Conservation (phyloP, 2,113 vertebrate species). For the Xenus cinereus region DNA sequence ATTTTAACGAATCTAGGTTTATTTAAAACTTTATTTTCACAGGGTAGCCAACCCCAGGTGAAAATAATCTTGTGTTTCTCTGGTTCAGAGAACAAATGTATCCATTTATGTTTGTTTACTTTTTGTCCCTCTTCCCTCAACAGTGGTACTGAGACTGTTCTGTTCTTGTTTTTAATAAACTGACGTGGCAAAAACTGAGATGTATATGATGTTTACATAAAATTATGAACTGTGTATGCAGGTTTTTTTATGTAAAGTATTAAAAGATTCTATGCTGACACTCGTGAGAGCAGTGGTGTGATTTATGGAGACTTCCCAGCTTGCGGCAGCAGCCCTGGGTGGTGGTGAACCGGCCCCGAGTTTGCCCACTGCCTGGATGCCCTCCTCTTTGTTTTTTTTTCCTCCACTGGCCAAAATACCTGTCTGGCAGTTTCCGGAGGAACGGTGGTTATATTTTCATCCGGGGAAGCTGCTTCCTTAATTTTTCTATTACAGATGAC, state of each 20-base stretch:
- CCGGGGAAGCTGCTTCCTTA: background rate
- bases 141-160: constrained; percentile 78
- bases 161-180: constrained; percentile 66
- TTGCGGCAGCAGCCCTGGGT: too few relatives aligned
- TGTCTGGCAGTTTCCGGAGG: background rate
- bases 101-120: constrained; percentile 15
- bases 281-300: constrained; percentile 41
- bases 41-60: constrained; percentile 50
- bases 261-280: constrained; percentile 79
- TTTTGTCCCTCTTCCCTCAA: constrained; percentile 19
- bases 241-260: constrained; percentile 83
- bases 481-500: background rate
- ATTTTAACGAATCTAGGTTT: constrained; percentile 17
- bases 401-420: background rate
- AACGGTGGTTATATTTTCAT: background rate
- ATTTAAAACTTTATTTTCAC: constrained; percentile 61
- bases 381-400: rapidly evolving
- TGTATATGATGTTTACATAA: constrained; percentile 81
- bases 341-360: background rate
- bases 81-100: constrained; percentile 71
- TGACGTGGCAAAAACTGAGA: constrained; percentile 76
- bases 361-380: background rate
- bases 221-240: constrained; percentile 81
- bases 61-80: constrained; percentile 71
- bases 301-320: background rate